Evolutionary conservation across 2,888 invertebrate genomes (phyloP).

Genomic region (Drosophila flavopinicola): DNA sequence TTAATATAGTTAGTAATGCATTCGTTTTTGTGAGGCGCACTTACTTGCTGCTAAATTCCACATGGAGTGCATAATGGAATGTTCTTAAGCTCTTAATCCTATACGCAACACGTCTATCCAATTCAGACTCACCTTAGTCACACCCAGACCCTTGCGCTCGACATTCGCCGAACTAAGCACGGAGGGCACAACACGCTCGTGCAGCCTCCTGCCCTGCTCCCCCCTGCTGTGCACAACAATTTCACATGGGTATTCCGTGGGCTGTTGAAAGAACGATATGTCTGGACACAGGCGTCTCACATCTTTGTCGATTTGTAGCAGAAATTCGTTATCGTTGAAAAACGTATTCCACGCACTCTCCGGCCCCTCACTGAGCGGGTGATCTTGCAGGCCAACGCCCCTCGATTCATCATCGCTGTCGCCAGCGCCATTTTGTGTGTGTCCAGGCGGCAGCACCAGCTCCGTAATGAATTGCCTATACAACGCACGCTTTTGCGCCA

Average conservation of each 20-base stretch:
- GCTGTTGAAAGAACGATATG: conserved; percentile 97
- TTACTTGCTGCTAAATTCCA: conserved; percentile 73
- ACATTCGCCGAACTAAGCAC: conserved; percentile 94
- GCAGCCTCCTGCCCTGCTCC: conserved; percentile 89
- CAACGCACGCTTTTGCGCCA: conserved; percentile 90
- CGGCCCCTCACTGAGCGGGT: conserved; percentile 97
- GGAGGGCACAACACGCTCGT: conserved; percentile 94
- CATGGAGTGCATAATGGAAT: conserved; percentile 50
- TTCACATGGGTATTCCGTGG: conserved; percentile 95
- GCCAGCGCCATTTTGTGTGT: conserved; percentile 83
- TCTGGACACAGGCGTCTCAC: conserved; percentile 97
- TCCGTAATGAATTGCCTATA: conserved; percentile 95
- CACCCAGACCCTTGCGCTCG: conserved; percentile 93
- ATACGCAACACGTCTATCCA: background rate
- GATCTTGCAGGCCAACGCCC: conserved; percentile 86
- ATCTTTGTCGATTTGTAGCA: conserved; percentile 99
- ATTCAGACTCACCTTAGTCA: conserved; percentile 90
- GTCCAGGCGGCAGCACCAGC: conserved; percentile 93
- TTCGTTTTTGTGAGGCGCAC: conserved; percentile 20
- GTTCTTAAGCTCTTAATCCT: conserved; percentile 30
- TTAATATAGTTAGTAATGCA: background rate
- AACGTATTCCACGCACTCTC: conserved; percentile 97
- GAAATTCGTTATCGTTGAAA: conserved; percentile 98
- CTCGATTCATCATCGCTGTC: conserved; percentile 82
- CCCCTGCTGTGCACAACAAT: conserved; percentile 92